phyloP scores from a whole-genome alignment of 2,888 invertebrate genomes.

The Ctenicera cuprea region DNA sequence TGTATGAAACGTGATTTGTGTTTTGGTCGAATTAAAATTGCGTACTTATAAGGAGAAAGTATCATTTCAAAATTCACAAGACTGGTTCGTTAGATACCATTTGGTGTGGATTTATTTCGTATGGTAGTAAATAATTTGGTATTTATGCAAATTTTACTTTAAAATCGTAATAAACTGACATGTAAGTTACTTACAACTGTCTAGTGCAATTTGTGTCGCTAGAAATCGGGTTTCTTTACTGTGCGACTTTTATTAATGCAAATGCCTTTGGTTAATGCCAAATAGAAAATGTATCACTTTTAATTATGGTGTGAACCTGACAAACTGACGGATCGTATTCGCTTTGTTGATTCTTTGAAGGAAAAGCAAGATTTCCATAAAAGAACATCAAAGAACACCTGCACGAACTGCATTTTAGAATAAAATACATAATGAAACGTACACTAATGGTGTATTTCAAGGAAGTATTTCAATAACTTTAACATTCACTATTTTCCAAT shows the following conservation, averaged over 20 bases:
- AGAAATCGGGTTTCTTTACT: neutral
- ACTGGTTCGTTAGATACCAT: neutral
- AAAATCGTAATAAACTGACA: conserved; percentile 15
- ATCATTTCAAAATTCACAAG: conserved; percentile 2
- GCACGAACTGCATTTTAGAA: too few species aligned
- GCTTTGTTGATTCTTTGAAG: neutral
- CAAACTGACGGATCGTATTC: neutral
- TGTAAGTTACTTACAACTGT: neutral
- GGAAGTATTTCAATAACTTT: too few species aligned
- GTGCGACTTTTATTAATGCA: conserved; percentile 19
- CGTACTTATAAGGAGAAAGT: conserved; percentile 13
- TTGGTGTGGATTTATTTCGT: neutral
- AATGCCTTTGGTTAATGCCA: conserved; percentile 11
- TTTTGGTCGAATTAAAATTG: neutral
- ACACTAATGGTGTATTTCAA: too few species aligned
- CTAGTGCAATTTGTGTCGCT: conserved; percentile 8
- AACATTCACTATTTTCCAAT: too few species aligned
- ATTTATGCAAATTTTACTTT: conserved; percentile 9
- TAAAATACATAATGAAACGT: too few species aligned
- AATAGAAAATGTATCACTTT: neutral
- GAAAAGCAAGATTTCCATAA: neutral
- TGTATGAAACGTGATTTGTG: neutral
- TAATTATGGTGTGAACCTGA: neutral
- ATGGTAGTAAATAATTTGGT: neutral
- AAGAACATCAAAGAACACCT: neutral